Conservation (phyloP, 2,888 invertebrate species). For the Omphaloscelis lunosa region DNA sequence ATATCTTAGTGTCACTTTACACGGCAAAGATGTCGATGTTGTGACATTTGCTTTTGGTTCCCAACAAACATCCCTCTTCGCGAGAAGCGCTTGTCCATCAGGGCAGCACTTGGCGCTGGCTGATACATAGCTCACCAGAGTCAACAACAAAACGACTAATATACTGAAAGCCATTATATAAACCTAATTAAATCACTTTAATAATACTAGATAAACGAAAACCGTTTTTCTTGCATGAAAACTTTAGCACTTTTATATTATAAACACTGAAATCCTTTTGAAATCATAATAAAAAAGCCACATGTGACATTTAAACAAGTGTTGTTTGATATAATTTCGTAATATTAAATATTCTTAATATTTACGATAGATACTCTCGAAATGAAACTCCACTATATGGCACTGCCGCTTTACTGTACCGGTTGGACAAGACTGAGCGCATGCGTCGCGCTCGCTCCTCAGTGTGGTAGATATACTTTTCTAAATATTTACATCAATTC, state of each 20-base stretch:
- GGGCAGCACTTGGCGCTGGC: conserved; percentile 67
- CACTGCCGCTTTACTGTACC: neutral
- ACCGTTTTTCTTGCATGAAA: neutral
- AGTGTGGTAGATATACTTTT: too few relatives aligned
- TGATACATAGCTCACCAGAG: conserved; percentile 22
- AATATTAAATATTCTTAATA: too few relatives aligned
- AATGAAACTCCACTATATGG: neutral
- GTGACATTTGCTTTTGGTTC: conserved; percentile 68
- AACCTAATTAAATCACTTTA: neutral
- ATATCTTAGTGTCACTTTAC: conserved; percentile 52
- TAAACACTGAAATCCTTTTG: conserved; percentile 22
- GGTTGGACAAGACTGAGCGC: too few relatives aligned
- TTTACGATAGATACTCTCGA: neutral
- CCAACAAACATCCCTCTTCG: conserved; percentile 69
- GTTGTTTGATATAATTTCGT: neutral
- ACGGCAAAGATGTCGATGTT: conserved; percentile 51
- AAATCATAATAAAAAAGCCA: neutral
- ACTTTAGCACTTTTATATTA: neutral
- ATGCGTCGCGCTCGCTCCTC: too few relatives aligned
- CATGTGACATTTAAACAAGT: neutral
- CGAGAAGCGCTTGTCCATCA: conserved; percentile 55
- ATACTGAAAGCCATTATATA: conserved; percentile 42
- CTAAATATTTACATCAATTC: too few relatives aligned
- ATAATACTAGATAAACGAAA: conserved; percentile 8
- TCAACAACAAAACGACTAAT: conserved; percentile 4